Base-by-base conservation (phyloP, 35 echinoderm and acorn worm genomes). In the Lytechinus variegatus region DNA sequence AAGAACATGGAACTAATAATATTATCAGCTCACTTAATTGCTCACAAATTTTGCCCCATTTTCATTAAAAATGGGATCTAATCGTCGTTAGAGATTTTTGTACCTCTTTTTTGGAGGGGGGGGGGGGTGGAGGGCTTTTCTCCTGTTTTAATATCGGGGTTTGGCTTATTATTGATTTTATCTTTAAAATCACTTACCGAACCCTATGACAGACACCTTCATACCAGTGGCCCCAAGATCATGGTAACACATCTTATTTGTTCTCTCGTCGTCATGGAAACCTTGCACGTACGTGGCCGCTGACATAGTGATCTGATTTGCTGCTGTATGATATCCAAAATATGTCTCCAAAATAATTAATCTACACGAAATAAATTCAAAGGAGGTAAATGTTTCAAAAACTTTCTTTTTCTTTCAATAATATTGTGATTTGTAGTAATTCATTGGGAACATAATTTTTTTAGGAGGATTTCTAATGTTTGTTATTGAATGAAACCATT, bases 201-300 rank as follows among this genome's bases (percentile, higher is more conserved):
- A 97, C 53, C 98, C 95, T 6, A 99, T 54, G 21, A 71, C 54
- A 10, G 98, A 99, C 29, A 99, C 97, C 52, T 96, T 94, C 95
- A 99, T 94, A 21, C 98, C 98, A 11, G 98, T 99, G 27, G 97
- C 92, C 14, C 98, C 98, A 52, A 99, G 95, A 93, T 53, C 52
- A 52, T 56, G 93, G 92, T 99, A 99, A 51, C 53, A 94, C 98
- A 97, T 97, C 86, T 95, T 95, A 33, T 87, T 94, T 5, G 97
- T 97, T 60, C 89, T 96, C 5, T 92, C 96, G 2, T 96, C 87
- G 72, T 99, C 92, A 94, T 99, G 98, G 91, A 99, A 99, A 87
- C 96, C 98, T 27, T 98, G 91, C 7, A 98, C 94, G 52, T 98
- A 95, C 4, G 97, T 98, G 33, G 33, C 33, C 13, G 56, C 56